phyloP scores from a whole-genome alignment of 1,140 invertebrate species.

The Glomeris maerens region DNA sequence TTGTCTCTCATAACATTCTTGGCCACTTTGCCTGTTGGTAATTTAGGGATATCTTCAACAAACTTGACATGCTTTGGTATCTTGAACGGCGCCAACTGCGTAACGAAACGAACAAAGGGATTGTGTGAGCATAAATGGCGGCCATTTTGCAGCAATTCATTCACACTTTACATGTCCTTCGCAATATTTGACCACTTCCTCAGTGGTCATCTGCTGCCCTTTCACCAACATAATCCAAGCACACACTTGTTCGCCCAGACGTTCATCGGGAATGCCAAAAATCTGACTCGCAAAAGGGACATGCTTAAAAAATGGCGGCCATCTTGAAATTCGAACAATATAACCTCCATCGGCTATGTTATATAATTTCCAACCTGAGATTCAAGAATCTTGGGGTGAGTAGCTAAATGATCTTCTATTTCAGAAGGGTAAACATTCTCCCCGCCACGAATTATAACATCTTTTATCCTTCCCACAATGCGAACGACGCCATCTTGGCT shows the following conservation, averaged over 20 bases:
- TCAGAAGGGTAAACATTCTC: constrained; percentile 83
- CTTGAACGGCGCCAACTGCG: background rate
- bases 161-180: background rate
- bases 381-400: constrained; percentile 13
- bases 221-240: background rate
- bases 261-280: background rate
- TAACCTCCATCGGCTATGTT: no score
- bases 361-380: constrained; percentile 8
- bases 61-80: background rate
- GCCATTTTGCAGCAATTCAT: background rate
- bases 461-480: constrained; percentile 71
- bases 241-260: background rate
- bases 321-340: no score
- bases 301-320: no score
- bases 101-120: no score
- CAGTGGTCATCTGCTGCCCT: background rate
- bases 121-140: no score
- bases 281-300: no score
- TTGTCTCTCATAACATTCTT: background rate
- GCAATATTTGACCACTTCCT: background rate
- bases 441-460: constrained; percentile 80
- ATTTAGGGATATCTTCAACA: background rate
- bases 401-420: constrained; percentile 55
- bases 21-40: background rate
- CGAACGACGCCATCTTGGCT: constrained; percentile 57